A percentile compares a stretch with the other conserved stretches of the same genome.
phyloP scores from a whole-genome alignment of 2,888 invertebrate genomes.

The Acanthosepion lycidas region DNA sequence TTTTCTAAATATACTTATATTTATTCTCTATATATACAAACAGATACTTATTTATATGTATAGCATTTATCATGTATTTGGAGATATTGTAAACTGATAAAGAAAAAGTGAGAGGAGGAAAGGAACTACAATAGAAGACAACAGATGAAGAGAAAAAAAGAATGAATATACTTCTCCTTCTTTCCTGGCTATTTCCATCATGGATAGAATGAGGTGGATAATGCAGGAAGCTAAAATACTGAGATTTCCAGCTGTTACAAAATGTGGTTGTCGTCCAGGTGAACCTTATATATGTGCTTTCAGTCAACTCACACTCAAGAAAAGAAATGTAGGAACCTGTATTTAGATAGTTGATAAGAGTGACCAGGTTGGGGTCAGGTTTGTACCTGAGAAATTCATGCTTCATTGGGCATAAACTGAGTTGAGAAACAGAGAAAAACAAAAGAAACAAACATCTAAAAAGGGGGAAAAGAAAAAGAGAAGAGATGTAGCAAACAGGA shows the following conservation, averaged over 20 bases:
- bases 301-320: background rate
- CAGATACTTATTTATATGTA: background rate
- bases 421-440: background rate
- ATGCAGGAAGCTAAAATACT: too few relatives aligned
- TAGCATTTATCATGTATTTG: too few relatives aligned
- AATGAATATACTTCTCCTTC: background rate
- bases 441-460: background rate
- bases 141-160: too few relatives aligned
- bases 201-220: background rate
- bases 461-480: background rate
- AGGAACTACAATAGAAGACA: too few relatives aligned
- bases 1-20: too few relatives aligned
- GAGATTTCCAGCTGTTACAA: background rate
- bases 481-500: background rate
- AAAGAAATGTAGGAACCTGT: background rate
- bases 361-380: background rate
- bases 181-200: background rate
- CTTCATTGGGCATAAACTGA: background rate
- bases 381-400: background rate
- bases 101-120: too few relatives aligned
- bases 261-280: background rate
- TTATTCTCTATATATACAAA: background rate
- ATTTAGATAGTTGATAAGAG: background rate
- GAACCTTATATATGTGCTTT: background rate
- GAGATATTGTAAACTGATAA: too few relatives aligned